Percentiles rank a stretch among this genome's conserved stretches.
Conservation (phyloP, 2,888 invertebrate species). For the Chalcis sispes region DNA sequence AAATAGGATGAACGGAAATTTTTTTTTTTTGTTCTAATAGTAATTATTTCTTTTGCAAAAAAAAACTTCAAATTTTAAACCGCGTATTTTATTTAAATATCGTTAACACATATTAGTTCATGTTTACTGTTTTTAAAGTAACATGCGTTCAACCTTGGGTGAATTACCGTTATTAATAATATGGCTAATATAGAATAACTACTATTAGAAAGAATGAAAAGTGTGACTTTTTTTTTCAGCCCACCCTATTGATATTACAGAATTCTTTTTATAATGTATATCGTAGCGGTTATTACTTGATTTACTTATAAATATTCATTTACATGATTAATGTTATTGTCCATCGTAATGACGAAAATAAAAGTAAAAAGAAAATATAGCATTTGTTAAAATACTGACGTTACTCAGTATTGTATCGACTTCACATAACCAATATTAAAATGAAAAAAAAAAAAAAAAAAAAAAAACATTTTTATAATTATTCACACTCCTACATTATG, state of each 20-base stretch:
- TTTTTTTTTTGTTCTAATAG: slow-evolving; percentile 15
- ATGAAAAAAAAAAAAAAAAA: slow-evolving; percentile 46
- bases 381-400: slow-evolving; percentile 10
- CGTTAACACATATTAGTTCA: slow-evolving; percentile 9
- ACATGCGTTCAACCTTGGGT: slow-evolving; percentile 32
- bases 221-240: slow-evolving; percentile 28
- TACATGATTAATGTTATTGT: slow-evolving; percentile 43
- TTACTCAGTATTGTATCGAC: slow-evolving; percentile 30
- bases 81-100: background rate
- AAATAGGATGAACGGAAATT: slow-evolving; percentile 32
- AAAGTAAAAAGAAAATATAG: slow-evolving; percentile 8
- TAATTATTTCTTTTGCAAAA: slow-evolving; percentile 20
- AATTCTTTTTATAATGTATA: slow-evolving; percentile 43
- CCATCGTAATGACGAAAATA: slow-evolving; percentile 15
- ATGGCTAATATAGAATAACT: slow-evolving; percentile 15
- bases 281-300: slow-evolving; percentile 16
- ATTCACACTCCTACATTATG: slow-evolving; percentile 38
- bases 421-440: slow-evolving; percentile 48
- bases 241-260: slow-evolving; percentile 23
- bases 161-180: slow-evolving; percentile 15
- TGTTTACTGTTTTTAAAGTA: slow-evolving; percentile 21
- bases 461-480: slow-evolving; percentile 37
- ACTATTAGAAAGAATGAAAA: slow-evolving; percentile 16
- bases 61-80: background rate
- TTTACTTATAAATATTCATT: slow-evolving; percentile 14